Evolutionary conservation across 2,888 invertebrate genomes (phyloP).

Genomic region (Heliconius ethilla): DNA sequence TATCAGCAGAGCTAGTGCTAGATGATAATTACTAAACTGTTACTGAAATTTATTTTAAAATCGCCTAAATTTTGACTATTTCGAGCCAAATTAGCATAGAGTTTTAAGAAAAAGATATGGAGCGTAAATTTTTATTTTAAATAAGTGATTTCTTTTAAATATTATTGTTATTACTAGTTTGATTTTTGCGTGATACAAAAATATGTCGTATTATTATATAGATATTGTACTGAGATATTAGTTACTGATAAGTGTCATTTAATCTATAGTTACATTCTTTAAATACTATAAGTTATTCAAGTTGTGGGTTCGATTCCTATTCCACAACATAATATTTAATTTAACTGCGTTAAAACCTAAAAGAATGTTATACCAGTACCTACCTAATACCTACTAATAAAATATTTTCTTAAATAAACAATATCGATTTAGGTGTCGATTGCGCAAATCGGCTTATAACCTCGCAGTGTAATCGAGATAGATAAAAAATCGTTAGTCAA

Average conservation of each 20-base stretch:
- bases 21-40: background rate
- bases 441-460: conserved; percentile 53
- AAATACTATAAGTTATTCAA: too few species aligned
- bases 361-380: too few species aligned
- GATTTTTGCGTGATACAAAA: background rate
- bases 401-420: conserved; percentile 26
- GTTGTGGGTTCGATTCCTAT: too few species aligned
- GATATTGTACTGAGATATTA: too few species aligned
- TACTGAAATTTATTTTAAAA: background rate
- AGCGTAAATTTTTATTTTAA: background rate
- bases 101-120: background rate
- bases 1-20: background rate
- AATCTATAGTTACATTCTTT: too few species aligned
- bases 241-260: background rate
- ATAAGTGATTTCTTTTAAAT: background rate
- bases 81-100: background rate
- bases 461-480: conserved; percentile 51
- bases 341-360: too few species aligned
- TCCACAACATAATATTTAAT: too few species aligned
- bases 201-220: too few species aligned
- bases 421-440: conserved; percentile 42
- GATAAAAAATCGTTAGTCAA: conserved; percentile 58
- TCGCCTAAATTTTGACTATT: background rate
- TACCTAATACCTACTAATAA: background rate
- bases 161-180: background rate